Evolutionary conservation across 2,113 vertebrate species (phyloP).

Genomic region (Propithecus coquereli): DNA sequence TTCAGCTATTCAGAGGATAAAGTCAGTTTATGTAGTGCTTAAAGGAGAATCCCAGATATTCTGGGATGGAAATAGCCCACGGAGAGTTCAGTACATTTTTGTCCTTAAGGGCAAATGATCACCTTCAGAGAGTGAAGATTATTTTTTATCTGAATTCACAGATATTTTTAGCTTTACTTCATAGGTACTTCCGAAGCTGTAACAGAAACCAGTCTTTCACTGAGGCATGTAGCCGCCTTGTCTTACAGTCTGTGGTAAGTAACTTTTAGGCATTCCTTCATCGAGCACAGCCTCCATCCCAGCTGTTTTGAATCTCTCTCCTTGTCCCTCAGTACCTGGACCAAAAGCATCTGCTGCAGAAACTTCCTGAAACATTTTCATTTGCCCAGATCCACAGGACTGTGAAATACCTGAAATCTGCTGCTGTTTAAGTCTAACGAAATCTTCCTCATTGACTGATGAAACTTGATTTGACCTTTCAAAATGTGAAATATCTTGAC

Average conservation of each 20-base stretch:
- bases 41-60: constrained; percentile 33
- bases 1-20: constrained; percentile 48
- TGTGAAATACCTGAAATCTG: constrained; percentile 78
- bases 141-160: constrained; percentile 49
- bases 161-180: constrained; percentile 66
- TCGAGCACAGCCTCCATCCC: constrained; percentile 45
- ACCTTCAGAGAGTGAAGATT: constrained; percentile 49
- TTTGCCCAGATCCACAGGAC: constrained; percentile 78
- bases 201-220: constrained; percentile 75
- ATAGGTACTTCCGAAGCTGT: constrained; percentile 65
- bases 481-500: constrained; percentile 76
- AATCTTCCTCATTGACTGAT: constrained; percentile 70
- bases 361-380: constrained; percentile 75
- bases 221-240: constrained; percentile 93
- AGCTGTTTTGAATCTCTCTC: constrained; percentile 60
- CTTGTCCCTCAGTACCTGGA: constrained; percentile 66
- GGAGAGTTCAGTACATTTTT: background rate
- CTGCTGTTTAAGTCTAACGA: constrained; percentile 74
- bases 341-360: constrained; percentile 61
- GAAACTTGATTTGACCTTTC: constrained; percentile 72
- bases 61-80: constrained; percentile 38
- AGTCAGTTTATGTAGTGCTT: constrained; percentile 73
- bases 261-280: constrained; percentile 85
- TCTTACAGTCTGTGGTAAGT: constrained; percentile 89
- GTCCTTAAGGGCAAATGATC: constrained; percentile 37